Evolutionary conservation across 2,888 invertebrate genomes (phyloP).

Genomic region (Netelia melanura): DNA sequence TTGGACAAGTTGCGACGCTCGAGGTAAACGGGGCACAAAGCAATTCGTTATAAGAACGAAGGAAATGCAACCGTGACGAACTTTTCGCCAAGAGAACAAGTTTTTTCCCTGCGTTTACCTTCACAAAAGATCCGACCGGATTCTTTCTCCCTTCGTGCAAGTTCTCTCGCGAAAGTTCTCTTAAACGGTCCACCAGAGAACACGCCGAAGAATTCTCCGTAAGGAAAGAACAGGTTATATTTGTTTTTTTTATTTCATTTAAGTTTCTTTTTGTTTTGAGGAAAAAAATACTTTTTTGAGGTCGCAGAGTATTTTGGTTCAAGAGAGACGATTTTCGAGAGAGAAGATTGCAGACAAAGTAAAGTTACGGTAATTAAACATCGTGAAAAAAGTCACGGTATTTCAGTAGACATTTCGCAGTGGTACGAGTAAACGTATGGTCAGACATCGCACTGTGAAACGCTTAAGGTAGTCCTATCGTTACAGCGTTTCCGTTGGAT

Average conservation of each 20-base stretch:
- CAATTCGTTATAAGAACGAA: conserved; percentile 4
- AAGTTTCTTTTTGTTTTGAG: no score
- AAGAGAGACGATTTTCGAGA: background rate
- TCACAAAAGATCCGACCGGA: background rate
- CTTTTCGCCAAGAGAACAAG: conserved; percentile 25
- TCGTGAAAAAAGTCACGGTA: background rate
- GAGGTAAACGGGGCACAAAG: conserved; percentile 16
- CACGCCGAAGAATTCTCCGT: conserved; percentile 1
- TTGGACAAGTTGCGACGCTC: conserved; percentile 55
- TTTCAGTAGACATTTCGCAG: background rate
- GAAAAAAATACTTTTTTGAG: background rate
- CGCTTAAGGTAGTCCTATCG: no score
- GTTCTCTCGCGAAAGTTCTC: conserved; percentile 22
- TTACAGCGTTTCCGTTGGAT: no score
- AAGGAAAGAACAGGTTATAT: conserved; percentile 21
- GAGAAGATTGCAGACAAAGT: background rate
- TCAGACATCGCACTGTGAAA: conserved; percentile 10
- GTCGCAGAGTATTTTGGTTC: conserved; percentile 9
- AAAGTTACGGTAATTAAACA: background rate
- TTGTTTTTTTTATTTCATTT: background rate
- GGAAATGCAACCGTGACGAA: conserved; percentile 36
- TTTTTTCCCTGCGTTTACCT: conserved; percentile 13
- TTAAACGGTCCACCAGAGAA: conserved; percentile 25
- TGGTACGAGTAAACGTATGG: conserved; percentile 5
- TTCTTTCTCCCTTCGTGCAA: background rate